Base-by-base conservation (phyloP, 2,113 vertebrate genomes). In the Chionis minor region DNA sequence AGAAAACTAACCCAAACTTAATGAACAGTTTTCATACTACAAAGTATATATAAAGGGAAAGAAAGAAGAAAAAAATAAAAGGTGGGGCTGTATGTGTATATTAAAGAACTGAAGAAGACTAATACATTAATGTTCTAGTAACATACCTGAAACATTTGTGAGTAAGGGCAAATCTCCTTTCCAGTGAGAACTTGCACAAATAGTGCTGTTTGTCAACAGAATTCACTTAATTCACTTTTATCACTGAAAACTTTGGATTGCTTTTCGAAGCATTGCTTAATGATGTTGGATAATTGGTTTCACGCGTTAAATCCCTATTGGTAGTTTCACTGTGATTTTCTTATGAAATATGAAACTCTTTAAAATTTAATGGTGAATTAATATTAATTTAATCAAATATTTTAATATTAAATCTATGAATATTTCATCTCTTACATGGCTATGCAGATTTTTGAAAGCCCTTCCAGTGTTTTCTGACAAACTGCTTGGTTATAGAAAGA, bases 331-430 rank as follows among this genome's bases (percentile, higher is more conserved):
- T 65, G 85, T 95, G 96, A 89, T 81, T 93, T 92, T 95, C 86
- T 98, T 95, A 95, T 97, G 95, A 98, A 98, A 97, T 97, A 97
- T 93, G 96, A 97, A 98, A 92, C 94, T 92, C 63, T 97, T 98
- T 96, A 98, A 98, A 97, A 86, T 95, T 97, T 97, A 97, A 98
- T 97, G 58, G 24, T 96, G 93, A 94, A 96, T 98, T 96, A 98
- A 97, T 97, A 97, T 98, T 97, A 97, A 98, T 98, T 98, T 97
- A 98, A 97, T 97, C 30, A 97, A 97, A 95, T 97, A 96, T 96
- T 97, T 97, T 97, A 97, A 96, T 97, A 95, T 97, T 93, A 95
- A 65, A 90, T 54, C 18, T 77, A 97, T 98, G 94, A 98, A 98
- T 98, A 97, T 98, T 98, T 98, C 55, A 98, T 98, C 69, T 96